Percentiles rank a stretch among this genome's conserved stretches.
phyloP scores from a whole-genome alignment of 2,113 vertebrate genomes.

The Gavia stellata region DNA sequence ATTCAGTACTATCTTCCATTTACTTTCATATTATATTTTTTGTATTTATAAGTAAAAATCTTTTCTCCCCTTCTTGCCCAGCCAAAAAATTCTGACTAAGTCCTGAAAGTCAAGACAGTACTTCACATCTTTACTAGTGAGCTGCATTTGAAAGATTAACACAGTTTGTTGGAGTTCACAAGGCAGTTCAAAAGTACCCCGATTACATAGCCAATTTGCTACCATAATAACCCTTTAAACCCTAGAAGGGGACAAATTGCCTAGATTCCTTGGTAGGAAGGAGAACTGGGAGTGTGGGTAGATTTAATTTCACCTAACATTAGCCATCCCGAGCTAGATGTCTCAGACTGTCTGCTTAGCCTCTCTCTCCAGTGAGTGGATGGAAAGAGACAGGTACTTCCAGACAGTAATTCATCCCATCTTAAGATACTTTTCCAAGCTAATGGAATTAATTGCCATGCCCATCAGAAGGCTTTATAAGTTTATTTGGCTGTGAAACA shows the following conservation, averaged over 20 bases:
- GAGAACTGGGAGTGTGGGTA: not conserved
- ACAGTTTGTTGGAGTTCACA: not conserved
- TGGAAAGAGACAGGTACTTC: not conserved
- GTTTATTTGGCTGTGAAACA: not conserved
- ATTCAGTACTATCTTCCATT: not conserved
- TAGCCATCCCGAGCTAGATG: not conserved
- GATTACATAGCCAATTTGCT: not conserved
- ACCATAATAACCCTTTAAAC: not conserved
- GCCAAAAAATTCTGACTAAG: not conserved
- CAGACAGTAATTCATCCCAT: not conserved
- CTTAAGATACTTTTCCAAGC: not conserved
- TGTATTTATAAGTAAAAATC: not conserved
- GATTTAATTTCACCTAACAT: slow-evolving; percentile 22
- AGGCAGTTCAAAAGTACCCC: not conserved
- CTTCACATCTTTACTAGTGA: not conserved
- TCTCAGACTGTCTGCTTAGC: not conserved
- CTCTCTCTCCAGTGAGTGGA: not conserved
- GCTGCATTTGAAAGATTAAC: not conserved
- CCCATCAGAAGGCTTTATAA: not conserved
- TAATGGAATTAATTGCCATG: not conserved
- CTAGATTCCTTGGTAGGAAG: not conserved
- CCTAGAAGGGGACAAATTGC: not conserved
- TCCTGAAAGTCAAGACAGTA: not conserved
- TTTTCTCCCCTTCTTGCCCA: not conserved
- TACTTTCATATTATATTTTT: not conserved